Percentiles rank a stretch among this genome's conserved stretches.
phyloP scores from a whole-genome alignment of 2,797 vertebrate species.

The Aselliscus stoliczkanus region DNA sequence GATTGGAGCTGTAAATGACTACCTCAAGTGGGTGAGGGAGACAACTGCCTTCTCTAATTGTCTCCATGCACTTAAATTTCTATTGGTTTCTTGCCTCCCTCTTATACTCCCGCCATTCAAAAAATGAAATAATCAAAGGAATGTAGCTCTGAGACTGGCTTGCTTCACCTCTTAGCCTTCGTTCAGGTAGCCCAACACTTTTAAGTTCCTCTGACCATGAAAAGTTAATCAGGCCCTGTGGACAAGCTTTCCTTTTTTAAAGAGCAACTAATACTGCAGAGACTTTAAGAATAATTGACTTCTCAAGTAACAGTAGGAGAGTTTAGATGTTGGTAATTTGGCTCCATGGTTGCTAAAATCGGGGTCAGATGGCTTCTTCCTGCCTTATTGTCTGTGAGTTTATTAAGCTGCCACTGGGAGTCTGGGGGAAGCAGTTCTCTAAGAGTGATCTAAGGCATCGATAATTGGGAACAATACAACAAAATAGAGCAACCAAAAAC shows the following conservation, averaged over 20 bases:
- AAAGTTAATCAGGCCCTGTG: neutral
- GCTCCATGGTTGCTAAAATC: neutral
- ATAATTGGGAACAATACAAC: neutral
- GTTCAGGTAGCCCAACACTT: neutral
- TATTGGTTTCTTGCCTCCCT: neutral
- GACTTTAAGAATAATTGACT: neutral
- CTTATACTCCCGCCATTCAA: too few species aligned
- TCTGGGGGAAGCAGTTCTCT: neutral
- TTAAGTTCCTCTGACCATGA: neutral
- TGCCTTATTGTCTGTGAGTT: neutral
- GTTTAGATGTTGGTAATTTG: neutral
- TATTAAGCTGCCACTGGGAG: neutral
- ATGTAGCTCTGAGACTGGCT: neutral
- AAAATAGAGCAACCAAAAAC: slow-evolving; percentile 30
- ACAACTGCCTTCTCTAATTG: neutral
- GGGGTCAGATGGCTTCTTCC: neutral
- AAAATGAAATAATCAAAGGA: neutral
- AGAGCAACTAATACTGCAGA: neutral
- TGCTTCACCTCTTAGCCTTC: neutral
- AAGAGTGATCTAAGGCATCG: neutral
- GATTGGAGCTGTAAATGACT: neutral
- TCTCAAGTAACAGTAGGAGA: neutral
- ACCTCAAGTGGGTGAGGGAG: neutral
- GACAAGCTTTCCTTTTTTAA: neutral
- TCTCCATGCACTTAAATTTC: neutral